Percentiles rank a stretch among this genome's conserved stretches.
phyloP scores from a whole-genome alignment of 2,113 vertebrate species.

The Burhinus oedicnemus region DNA sequence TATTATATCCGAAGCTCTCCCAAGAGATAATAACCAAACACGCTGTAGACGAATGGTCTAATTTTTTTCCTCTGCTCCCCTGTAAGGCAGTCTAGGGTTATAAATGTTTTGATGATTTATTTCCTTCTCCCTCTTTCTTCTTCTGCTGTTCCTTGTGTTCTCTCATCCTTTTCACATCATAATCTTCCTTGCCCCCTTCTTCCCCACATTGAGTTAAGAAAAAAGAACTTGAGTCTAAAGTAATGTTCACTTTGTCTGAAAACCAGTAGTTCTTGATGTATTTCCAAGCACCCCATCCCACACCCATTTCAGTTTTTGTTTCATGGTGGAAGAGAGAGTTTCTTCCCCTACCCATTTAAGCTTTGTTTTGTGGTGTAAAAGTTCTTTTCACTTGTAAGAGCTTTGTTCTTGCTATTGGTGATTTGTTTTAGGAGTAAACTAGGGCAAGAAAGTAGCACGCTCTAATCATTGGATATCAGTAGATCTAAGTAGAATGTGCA shows the following conservation, averaged over 20 bases:
- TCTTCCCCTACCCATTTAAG: not conserved
- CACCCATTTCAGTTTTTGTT: not conserved
- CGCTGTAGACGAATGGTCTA: not conserved
- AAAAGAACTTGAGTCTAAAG: not conserved
- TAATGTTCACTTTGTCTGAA: not conserved
- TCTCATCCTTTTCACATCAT: not conserved
- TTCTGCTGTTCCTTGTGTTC: not conserved
- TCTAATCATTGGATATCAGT: not conserved
- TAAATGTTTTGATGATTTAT: conserved; percentile 56
- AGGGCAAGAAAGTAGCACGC: not conserved
- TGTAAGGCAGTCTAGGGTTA: not conserved
- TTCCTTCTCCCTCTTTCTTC: not conserved
- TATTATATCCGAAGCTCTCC: conserved; percentile 28
- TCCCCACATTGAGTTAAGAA: not conserved
- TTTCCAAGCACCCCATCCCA: not conserved
- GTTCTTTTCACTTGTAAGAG: not conserved
- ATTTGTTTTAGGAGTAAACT: not conserved
- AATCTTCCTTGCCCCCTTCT: not conserved
- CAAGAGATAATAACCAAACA: conserved; percentile 47
- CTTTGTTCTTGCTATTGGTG: not conserved
- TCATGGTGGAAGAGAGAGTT: not conserved
- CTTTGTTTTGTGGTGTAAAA: not conserved
- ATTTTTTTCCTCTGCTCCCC: not conserved
- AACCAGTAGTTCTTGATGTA: not conserved
- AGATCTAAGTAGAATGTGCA: not conserved